phyloP scores from a whole-genome alignment of 1,140 invertebrate species.

The Drosophila pandora region DNA sequence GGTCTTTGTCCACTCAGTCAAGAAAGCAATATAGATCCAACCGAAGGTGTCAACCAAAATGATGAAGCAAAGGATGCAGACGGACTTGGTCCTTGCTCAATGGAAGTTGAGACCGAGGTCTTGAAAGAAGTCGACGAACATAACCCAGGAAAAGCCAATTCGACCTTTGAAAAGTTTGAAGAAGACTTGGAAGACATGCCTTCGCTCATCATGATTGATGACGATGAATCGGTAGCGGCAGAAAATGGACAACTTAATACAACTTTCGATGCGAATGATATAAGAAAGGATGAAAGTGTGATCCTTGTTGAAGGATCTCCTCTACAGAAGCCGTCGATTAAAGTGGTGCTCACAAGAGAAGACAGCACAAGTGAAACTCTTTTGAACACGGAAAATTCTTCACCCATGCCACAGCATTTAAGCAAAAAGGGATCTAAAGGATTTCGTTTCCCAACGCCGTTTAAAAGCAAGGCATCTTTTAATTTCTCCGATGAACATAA shows the following conservation, averaged over 20 bases:
- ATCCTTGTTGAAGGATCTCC: slow-evolving; percentile 21
- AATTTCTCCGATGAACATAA: slow-evolving; percentile 4
- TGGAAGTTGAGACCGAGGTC: neutral
- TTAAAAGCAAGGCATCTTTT: slow-evolving; percentile 18
- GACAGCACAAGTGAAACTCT: slow-evolving; percentile 23
- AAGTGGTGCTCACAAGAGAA: slow-evolving; percentile 42
- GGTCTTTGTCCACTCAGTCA: slow-evolving; percentile 34
- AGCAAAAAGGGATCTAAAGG: slow-evolving; percentile 1
- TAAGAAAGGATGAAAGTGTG: neutral
- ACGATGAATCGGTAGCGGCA: slow-evolving; percentile 27
- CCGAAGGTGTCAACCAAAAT: neutral
- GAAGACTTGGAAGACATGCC: slow-evolving; percentile 45
- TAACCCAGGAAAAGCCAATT: neutral
- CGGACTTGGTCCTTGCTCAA: neutral
- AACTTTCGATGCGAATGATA: slow-evolving; percentile 51
- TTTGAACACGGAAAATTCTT: neutral
- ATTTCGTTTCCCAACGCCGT: slow-evolving; percentile 54
- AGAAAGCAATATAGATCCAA: neutral
- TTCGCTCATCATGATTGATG: slow-evolving; percentile 41
- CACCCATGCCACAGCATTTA: neutral
- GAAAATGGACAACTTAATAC: slow-evolving; percentile 22
- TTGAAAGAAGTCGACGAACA: neutral
- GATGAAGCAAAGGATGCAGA: neutral
- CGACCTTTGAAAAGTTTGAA: neutral
- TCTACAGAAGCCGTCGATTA: slow-evolving; percentile 21